phyloP scores from a whole-genome alignment of 2,888 invertebrate species.

The Tortrix viridana region DNA sequence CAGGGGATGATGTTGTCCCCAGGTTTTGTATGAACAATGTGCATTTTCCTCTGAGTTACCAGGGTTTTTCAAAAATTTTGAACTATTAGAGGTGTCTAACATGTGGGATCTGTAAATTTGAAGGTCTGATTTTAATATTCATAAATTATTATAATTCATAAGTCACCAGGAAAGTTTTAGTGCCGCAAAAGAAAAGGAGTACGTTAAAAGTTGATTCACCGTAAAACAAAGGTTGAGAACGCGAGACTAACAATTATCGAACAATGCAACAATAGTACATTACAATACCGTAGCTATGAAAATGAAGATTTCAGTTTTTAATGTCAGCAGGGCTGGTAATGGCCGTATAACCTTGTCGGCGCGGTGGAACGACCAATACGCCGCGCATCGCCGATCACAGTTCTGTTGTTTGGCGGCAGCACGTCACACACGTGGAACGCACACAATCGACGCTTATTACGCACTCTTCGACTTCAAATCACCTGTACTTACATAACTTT shows the following conservation, averaged over 20 bases:
- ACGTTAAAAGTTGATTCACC: too few species aligned
- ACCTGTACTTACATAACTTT: constrained; percentile 3
- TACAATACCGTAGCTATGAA: constrained; percentile 37
- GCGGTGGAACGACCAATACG: constrained; percentile 60
- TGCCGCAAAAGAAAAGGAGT: too few species aligned
- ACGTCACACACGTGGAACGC: constrained; percentile 39
- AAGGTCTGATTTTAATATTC: too few species aligned
- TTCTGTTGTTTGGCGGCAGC: constrained; percentile 59
- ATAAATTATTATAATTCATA: too few species aligned
- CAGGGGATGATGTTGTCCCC: too few species aligned
- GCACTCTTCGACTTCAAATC: not conserved
- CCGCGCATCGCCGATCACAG: constrained; percentile 54
- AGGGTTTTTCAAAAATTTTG: too few species aligned
- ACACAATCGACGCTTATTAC: constrained; percentile 11
- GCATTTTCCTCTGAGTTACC: too few species aligned
- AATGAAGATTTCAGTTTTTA: constrained; percentile 27
- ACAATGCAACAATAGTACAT: constrained; percentile 46
- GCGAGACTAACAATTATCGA: constrained; percentile 44
- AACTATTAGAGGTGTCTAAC: too few species aligned
- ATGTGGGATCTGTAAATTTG: too few species aligned
- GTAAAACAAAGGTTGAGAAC: constrained; percentile 9
- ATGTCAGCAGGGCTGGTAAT: constrained; percentile 45
- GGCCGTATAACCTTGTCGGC: constrained; percentile 67
- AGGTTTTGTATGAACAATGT: too few species aligned
- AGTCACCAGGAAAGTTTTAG: too few species aligned